A percentile compares a stretch with the other conserved stretches of the same genome.
Evolutionary conservation across 1,140 invertebrate species (phyloP).

Genomic region (Drosophila insularis): DNA sequence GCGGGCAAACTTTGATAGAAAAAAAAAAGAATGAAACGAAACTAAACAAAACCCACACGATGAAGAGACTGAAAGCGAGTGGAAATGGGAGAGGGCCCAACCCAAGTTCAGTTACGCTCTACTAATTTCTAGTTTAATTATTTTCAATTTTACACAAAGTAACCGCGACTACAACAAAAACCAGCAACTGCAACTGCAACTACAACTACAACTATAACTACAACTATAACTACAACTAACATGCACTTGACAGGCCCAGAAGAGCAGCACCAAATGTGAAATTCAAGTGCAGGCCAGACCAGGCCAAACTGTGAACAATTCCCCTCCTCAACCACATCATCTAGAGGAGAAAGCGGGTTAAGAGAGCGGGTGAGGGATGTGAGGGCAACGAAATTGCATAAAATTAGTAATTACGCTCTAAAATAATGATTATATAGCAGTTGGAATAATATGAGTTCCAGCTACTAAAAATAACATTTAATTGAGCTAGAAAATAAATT

Average conservation of each 20-base stretch:
- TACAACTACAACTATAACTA: constrained; percentile 36
- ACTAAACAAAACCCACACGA: constrained; percentile 7
- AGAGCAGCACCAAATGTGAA: constrained; percentile 49
- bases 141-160: constrained; percentile 76
- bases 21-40: neutral
- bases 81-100: constrained; percentile 20
- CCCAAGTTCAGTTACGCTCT: constrained; percentile 64
- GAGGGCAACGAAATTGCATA: constrained; percentile 45
- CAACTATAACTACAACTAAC: constrained; percentile 28
- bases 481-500: constrained; percentile 35
- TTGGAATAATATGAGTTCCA: constrained; percentile 1
- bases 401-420: constrained; percentile 70
- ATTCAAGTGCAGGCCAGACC: constrained; percentile 47
- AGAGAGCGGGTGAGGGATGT: neutral
- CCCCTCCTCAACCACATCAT: too few species aligned
- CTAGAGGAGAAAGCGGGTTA: too few species aligned
- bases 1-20: constrained; percentile 2
- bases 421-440: constrained; percentile 51
- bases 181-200: constrained; percentile 25
- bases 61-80: neutral
- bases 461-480: constrained; percentile 49
- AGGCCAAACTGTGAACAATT: constrained; percentile 12
- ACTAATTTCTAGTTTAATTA: constrained; percentile 78
- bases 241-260: constrained; percentile 59
- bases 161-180: constrained; percentile 56